These are phyloP conservation scores for Digitonthophagus gazella DNA, from an alignment of 2,888 invertebrate species.

Conservation along the genomic window DNA sequence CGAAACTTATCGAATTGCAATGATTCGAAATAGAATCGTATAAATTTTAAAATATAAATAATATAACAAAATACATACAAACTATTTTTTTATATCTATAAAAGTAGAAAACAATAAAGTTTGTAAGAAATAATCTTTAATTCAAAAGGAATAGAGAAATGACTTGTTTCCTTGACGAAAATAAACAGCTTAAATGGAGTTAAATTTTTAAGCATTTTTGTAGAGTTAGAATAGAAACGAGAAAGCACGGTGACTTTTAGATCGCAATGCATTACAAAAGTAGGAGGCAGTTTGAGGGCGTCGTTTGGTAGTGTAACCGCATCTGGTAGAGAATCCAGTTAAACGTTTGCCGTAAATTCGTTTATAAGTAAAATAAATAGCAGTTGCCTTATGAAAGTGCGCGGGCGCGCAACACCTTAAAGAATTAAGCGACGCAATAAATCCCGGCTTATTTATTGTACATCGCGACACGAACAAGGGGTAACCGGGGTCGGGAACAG, in stretches of 20 bases:
- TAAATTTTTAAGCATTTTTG: not conserved
- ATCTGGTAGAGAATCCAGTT: not conserved
- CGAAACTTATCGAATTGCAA: too few species aligned
- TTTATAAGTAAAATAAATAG: constrained; percentile 23
- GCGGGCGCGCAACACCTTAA: not conserved
- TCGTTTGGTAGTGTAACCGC: not conserved
- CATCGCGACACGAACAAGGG: not conserved
- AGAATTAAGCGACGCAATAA: not conserved
- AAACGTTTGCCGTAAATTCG: constrained; percentile 19
- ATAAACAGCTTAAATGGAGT: not conserved
- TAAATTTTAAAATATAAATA: too few species aligned
- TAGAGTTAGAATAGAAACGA: not conserved
- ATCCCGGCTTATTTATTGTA: not conserved
- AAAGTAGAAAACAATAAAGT: not conserved
- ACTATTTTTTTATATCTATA: not conserved
- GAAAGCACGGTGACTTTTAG: not conserved
- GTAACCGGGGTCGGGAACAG: not conserved
- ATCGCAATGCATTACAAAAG: not conserved
- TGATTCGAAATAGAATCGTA: too few species aligned
- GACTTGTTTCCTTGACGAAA: not conserved
- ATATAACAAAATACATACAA: too few species aligned
- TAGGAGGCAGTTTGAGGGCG: not conserved
- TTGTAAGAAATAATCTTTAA: not conserved
- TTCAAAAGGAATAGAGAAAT: not conserved
- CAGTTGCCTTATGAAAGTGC: not conserved